Conservation (phyloP, 2,888 invertebrate species). For the Bhutanitis thaidina region DNA sequence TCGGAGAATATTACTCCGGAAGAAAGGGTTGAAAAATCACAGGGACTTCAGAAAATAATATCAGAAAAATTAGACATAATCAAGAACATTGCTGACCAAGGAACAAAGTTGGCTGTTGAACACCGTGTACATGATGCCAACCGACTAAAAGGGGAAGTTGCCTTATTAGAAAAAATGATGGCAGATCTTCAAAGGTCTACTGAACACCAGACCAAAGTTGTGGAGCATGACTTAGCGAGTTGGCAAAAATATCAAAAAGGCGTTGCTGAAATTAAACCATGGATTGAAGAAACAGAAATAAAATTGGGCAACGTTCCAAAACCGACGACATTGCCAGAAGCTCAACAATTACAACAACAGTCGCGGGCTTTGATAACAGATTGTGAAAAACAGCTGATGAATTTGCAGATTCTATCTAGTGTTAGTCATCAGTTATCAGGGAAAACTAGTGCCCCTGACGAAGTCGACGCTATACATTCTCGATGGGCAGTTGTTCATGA, state of each 20-base stretch:
- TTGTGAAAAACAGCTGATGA: conserved; percentile 87
- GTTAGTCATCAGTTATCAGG: conserved; percentile 88
- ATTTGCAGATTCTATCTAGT: conserved; percentile 85
- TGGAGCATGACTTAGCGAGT: conserved; percentile 88
- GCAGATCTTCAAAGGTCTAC: conserved; percentile 87
- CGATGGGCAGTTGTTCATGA: conserved; percentile 93
- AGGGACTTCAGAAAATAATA: conserved; percentile 87
- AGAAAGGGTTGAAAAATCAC: conserved; percentile 88
- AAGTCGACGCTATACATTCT: conserved; percentile 90
- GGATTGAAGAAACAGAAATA: conserved; percentile 93
- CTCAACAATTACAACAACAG: conserved; percentile 86
- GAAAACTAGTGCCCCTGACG: conserved; percentile 88
- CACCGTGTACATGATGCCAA: conserved; percentile 85
- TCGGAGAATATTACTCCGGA: conserved; percentile 90
- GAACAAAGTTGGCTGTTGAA: conserved; percentile 84
- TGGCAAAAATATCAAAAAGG: conserved; percentile 92
- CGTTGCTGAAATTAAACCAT: conserved; percentile 89
- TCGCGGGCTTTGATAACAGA: conserved; percentile 87
- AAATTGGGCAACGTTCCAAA: conserved; percentile 87
- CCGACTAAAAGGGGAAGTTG: conserved; percentile 87
- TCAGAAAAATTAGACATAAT: conserved; percentile 86
- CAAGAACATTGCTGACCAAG: conserved; percentile 87
- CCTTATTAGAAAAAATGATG: conserved; percentile 86
- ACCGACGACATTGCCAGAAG: conserved; percentile 89
- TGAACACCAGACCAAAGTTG: conserved; percentile 86